phyloP scores from a whole-genome alignment of 2,797 vertebrate species.

The Lepus oiostolus region DNA sequence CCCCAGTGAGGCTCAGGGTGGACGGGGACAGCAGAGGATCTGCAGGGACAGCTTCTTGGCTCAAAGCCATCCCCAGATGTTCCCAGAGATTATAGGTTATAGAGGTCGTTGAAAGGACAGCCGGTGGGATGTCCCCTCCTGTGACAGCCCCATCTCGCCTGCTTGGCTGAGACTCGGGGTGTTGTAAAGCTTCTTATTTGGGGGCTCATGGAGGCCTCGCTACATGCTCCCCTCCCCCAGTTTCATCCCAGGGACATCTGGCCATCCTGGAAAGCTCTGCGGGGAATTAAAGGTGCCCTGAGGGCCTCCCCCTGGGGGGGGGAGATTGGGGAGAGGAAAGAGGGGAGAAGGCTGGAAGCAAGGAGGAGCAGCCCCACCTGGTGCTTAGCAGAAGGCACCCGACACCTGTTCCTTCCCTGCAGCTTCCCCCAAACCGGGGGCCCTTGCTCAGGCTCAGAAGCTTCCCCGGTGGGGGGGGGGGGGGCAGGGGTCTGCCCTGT shows the following conservation, averaged over 20 bases:
- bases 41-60: not conserved
- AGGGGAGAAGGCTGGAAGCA: not conserved
- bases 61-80: not conserved
- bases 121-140: not conserved
- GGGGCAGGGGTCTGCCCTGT: not conserved
- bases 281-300: not conserved
- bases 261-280: not conserved
- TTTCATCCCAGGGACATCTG: not conserved
- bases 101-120: not conserved
- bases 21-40: not conserved
- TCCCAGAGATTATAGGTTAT: not conserved
- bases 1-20: not conserved
- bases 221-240: fast-evolving
- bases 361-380: not conserved
- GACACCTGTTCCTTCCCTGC: not conserved
- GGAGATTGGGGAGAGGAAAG: too few species aligned
- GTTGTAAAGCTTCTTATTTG: not conserved
- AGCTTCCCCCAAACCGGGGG: not conserved
- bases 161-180: not conserved
- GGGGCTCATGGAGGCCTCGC: not conserved
- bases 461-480: not conserved
- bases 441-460: not conserved
- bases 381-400: fast-evolving
- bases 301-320: not conserved
- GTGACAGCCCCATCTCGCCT: not conserved